Percentiles rank a stretch among this genome's conserved stretches.
phyloP scores from a whole-genome alignment of 2,888 invertebrate genomes.

The Odontomyia ornata region DNA sequence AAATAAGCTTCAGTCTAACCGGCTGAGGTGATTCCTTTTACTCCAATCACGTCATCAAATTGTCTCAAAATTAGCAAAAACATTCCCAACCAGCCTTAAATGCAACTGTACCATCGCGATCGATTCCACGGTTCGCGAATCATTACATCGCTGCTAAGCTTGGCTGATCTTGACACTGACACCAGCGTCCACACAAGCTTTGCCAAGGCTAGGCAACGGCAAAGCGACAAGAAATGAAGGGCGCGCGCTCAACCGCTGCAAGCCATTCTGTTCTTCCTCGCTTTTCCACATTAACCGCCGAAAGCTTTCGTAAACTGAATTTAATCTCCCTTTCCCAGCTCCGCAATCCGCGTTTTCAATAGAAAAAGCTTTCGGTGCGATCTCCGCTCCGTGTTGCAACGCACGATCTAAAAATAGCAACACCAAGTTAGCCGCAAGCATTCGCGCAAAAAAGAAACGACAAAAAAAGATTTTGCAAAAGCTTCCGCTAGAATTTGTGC shows the following conservation, averaged over 20 bases:
- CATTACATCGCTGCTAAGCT: background rate
- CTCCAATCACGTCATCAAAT: background rate
- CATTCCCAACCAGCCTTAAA: background rate
- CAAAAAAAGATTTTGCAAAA: conserved; percentile 6
- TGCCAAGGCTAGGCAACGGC: conserved; percentile 32
- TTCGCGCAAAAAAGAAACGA: background rate
- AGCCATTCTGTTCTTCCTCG: background rate
- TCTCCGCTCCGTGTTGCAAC: background rate
- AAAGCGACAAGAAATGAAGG: conserved; percentile 7
- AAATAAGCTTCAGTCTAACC: no score
- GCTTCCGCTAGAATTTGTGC: conserved; percentile 28
- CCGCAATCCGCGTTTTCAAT: background rate
- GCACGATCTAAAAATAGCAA: conserved; percentile 1
- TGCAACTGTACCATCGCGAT: no score
- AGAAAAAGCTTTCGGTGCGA: background rate
- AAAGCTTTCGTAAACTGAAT: conserved; percentile 1
- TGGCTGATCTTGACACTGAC: conserved; percentile 38
- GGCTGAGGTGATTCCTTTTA: no score
- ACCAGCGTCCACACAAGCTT: conserved; percentile 8
- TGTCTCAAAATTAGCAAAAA: background rate
- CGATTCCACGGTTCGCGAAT: no score
- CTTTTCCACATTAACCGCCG: background rate
- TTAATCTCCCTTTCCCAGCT: background rate
- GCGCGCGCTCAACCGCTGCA: background rate
- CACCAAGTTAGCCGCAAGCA: background rate